These are phyloP conservation scores for Hepsetus odoe DNA, from an alignment of 2,113 vertebrate species.

Conservation along the genomic window DNA sequence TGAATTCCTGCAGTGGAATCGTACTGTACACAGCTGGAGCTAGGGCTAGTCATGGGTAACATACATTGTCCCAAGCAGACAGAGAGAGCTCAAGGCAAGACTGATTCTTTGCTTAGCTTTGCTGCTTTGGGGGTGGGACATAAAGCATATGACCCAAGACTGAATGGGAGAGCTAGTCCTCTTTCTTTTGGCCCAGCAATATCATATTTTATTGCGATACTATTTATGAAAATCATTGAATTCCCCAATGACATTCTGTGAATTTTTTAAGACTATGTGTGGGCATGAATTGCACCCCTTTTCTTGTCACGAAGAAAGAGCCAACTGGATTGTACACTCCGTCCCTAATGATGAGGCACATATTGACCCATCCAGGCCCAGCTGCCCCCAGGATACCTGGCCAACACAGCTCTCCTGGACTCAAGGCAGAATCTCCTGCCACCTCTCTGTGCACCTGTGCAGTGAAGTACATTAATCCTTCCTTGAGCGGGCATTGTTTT, in stretches of 20 bases:
- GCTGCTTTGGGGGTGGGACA: neutral
- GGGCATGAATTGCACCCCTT: slow-evolving; percentile 9
- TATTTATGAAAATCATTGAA: neutral
- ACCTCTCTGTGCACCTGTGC: neutral
- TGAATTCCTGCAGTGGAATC: too few relatives aligned
- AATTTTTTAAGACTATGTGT: neutral
- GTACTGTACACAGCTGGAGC: too few relatives aligned
- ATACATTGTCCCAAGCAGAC: neutral
- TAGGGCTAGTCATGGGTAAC: neutral
- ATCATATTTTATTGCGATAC: neutral
- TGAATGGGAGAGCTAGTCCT: neutral
- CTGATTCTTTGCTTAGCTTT: neutral
- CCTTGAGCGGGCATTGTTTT: slow-evolving; percentile 1
- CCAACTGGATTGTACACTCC: neutral
- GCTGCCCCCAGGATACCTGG: neutral
- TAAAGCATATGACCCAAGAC: neutral
- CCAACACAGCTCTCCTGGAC: neutral
- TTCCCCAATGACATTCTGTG: neutral
- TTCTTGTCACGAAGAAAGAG: slow-evolving; percentile 6
- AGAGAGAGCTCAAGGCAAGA: neutral
- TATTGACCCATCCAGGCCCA: neutral
- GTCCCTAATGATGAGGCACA: slow-evolving; percentile 1
- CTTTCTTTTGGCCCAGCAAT: neutral
- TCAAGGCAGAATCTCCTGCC: neutral
- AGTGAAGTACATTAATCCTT: neutral